phyloP scores from a whole-genome alignment of 2,888 invertebrate species.

The Caenorhabditis afra region DNA sequence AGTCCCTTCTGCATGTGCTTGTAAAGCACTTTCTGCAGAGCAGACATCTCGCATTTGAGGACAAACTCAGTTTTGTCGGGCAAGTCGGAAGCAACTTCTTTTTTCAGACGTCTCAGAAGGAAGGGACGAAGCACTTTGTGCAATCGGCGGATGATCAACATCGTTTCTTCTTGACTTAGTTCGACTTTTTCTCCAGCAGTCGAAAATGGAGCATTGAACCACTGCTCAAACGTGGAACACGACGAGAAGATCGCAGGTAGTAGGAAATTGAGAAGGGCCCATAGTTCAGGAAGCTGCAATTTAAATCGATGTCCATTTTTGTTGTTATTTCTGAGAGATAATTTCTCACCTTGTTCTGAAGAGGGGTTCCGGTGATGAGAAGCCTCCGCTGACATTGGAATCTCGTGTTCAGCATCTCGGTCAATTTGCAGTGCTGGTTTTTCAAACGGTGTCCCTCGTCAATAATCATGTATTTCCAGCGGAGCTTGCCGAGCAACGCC shows the following conservation, averaged over 20 bases:
- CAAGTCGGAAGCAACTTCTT: slow-evolving; percentile 96
- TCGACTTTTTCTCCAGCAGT: slow-evolving; percentile 94
- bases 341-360: slow-evolving; percentile 53
- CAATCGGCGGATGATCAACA: slow-evolving; percentile 97
- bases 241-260: slow-evolving; percentile 98
- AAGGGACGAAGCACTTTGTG: slow-evolving; percentile 94
- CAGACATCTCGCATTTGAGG: slow-evolving; percentile 92
- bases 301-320: too few relatives aligned
- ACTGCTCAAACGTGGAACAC: slow-evolving; percentile 97
- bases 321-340: too few relatives aligned
- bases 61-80: slow-evolving; percentile 89
- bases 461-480: slow-evolving; percentile 99
- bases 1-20: slow-evolving; percentile 90
- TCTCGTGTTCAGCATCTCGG: slow-evolving; percentile 95
- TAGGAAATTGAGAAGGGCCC: slow-evolving; percentile 94
- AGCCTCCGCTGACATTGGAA: slow-evolving; percentile 93
- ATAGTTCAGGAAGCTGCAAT: slow-evolving; percentile 61
- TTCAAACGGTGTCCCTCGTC: slow-evolving; percentile 99
- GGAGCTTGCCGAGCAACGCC: slow-evolving; percentile 93
- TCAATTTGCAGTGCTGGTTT: slow-evolving; percentile 99
- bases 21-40: slow-evolving; percentile 90
- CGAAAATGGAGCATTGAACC: slow-evolving; percentile 99
- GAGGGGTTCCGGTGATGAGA: slow-evolving; percentile 86
- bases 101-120: slow-evolving; percentile 94
- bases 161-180: slow-evolving; percentile 98